Base-by-base conservation (phyloP, 2,797 vertebrate species). In the Poeciliopsis turneri region DNA sequence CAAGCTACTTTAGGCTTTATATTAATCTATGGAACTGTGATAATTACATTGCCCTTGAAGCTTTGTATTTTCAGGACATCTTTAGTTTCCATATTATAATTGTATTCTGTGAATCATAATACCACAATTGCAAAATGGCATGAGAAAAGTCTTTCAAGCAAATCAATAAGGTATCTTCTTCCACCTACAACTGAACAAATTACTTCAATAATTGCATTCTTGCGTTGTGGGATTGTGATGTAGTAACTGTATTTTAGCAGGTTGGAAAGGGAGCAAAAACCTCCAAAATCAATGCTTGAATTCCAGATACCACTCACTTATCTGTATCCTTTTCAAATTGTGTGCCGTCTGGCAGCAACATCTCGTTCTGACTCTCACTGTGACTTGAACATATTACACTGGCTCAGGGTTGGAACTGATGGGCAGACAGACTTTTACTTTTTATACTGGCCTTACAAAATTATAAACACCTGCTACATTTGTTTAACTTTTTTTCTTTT, bases 191-290 rank as follows among this genome's bases (percentile, higher is more conserved):
- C 9, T 33, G 23, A 33, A 53, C 2, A 33, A 53, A 66, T 64
- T 41, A 79, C 57, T 49, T 28, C 12, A 55, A 45, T 71, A 47
- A 59, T 79, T 28, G 36, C 16, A 53, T 79, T 53, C 23, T 41
- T 41, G 25, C 59, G 13, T 43, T 43, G 18, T 74, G 33, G 39
- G 59, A 74, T 49, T 43, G n/a, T 53, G 13, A 73, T 74, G 15
- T 30, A 13, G 25, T n/a, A 28, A 20, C 55, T 78, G 55, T 41
- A 51, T 30, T 72, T 49, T 49, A 39, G 72, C 4, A 25, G 47
- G 59, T 43, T 51, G n/a, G 41, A 68, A 39, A 69, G 13, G 47
- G n/a, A 43, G 36, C 15, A 28, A 69, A 77, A 69, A 53, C 36
- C 47, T 53, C 23, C 1, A 61, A 68, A n/a, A 76, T 75, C 41